Base-by-base conservation (phyloP, 2,797 vertebrate genomes). In the Muraenolepis orangiensis region DNA sequence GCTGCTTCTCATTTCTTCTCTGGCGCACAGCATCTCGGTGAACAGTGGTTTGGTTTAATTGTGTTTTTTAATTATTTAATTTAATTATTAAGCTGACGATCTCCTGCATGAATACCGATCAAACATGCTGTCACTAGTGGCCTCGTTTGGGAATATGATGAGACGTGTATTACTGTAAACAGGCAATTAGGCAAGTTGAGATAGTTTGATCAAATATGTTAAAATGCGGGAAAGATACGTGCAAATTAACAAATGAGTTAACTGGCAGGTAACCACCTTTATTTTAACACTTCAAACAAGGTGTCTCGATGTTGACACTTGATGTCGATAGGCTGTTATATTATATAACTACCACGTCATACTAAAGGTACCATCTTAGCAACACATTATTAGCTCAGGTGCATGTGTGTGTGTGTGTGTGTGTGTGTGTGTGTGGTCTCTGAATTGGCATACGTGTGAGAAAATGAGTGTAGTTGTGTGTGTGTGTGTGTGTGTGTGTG, bases 81-180 rank as follows among this genome's bases (percentile, higher is more conserved):
- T n/a, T 92, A 92, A 94, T 94, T 92, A 93, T 87, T 91, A 92
- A 81, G 87, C 86, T 88, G 90, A 89, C 84, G 79, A 87, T 92
- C 91, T 91, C 92, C 91, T 91, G 79, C 70, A 85, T 92, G 91
- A 91, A 89, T 90, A 88, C 83, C 78, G 82, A 88, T 91, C 85
- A 91, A 76, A 66, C 20, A 70, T 78, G 77, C 89, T 92, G 90
- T 90, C 88, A 90, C 85, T 90, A 87, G 89, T 77, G 87, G 82
- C n/a, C n/a, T 87, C 89, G 86, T 88, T 92, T 90, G 91, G 86
- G 78, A 91, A 81, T 76, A 77, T 76, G 6, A 42, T 61, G 74
- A 80, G 78, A 76, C 32, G 38, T 51, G 46, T 51, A 51, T 51
- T 51, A n/a, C n/a, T n/a, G n/a, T n/a, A 51, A 38, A 51, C 18